Conservation (phyloP, 2,113 vertebrate genomes). For the Corythornis cristatus region DNA sequence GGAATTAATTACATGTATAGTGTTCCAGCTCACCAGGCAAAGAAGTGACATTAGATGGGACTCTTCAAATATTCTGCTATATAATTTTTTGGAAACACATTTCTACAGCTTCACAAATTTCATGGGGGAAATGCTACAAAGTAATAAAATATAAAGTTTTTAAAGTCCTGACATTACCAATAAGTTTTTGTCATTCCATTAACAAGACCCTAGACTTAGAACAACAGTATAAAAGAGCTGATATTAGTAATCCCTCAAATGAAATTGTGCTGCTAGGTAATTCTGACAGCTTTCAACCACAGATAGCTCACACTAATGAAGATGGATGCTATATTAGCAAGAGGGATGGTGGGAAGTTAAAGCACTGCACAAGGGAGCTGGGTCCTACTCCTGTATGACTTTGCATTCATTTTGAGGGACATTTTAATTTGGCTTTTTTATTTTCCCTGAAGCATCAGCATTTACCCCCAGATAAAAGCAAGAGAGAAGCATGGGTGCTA, state of each 20-base stretch:
- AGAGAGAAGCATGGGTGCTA: background rate
- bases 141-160: background rate
- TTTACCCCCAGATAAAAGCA: background rate
- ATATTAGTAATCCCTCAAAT: conserved; percentile 52
- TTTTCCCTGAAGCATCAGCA: background rate
- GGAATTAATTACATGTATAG: background rate
- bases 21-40: background rate
- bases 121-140: background rate
- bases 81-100: background rate
- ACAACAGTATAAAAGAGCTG: conserved; percentile 14
- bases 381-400: background rate
- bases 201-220: background rate
- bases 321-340: conserved; percentile 33
- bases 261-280: conserved; percentile 36
- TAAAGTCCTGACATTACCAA: background rate
- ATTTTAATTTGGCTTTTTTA: background rate
- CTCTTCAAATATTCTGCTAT: background rate
- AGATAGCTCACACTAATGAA: conserved; percentile 41
- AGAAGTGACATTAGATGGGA: background rate
- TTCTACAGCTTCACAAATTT: background rate
- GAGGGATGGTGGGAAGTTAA: background rate
- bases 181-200: background rate
- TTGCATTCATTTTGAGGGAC: background rate
- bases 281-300: conserved; percentile 51
- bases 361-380: background rate